phyloP scores from a whole-genome alignment of 2,113 vertebrate genomes.

The Helogale parvula region DNA sequence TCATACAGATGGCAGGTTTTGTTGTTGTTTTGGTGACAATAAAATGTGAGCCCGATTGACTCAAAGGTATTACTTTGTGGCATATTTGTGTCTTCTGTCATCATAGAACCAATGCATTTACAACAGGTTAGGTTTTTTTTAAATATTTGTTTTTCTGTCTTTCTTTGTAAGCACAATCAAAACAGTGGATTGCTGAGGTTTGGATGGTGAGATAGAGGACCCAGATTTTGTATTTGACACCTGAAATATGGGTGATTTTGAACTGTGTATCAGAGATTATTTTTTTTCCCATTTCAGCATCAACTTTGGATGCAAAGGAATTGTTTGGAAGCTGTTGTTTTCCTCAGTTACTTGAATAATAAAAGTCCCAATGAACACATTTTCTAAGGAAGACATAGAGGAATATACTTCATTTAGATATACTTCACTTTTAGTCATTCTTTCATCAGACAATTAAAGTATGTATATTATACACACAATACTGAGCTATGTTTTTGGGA shows the following conservation, averaged over 20 bases:
- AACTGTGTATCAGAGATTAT: background rate
- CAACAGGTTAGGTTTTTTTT: background rate
- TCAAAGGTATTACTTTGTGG: background rate
- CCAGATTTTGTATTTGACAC: background rate
- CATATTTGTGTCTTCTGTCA: slow-evolving; percentile 27
- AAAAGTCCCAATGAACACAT: background rate
- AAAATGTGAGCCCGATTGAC: slow-evolving; percentile 41
- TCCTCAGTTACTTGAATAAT: background rate
- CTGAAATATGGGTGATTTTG: background rate
- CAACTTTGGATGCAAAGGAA: slow-evolving; percentile 9
- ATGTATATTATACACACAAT: background rate
- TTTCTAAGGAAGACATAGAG: background rate
- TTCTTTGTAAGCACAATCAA: background rate
- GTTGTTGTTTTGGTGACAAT: background rate
- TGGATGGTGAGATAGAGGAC: background rate
- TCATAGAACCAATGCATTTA: background rate
- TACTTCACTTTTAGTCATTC: background rate
- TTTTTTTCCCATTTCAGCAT: background rate
- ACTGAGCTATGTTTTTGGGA: background rate
- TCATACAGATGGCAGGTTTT: slow-evolving; percentile 38
- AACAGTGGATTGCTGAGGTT: background rate
- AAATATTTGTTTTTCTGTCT: background rate
- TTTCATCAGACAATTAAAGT: background rate
- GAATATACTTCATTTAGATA: background rate
- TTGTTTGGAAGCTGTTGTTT: background rate